phyloP scores from a whole-genome alignment of 2,888 invertebrate species.

The Spilosoma lubricipeda region DNA sequence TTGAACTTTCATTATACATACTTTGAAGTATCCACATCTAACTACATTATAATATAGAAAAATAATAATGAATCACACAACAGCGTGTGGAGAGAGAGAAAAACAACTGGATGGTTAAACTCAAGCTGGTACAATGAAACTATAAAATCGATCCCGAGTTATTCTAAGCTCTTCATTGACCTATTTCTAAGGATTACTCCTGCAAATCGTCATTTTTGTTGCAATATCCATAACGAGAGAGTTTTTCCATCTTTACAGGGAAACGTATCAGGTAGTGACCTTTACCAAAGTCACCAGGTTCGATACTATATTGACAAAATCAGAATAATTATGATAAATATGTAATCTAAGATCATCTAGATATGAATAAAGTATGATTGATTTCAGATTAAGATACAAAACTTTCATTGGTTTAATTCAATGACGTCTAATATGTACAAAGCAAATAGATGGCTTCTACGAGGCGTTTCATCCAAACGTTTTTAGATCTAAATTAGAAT shows the following conservation, averaged over 20 bases:
- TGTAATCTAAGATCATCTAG: not conserved
- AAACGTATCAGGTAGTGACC: not conserved
- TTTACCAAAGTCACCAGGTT: not conserved
- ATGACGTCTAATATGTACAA: not conserved
- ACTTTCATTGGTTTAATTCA: not conserved
- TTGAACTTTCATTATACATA: not conserved
- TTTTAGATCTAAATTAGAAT: slow-evolving; percentile 1
- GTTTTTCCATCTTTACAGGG: not conserved
- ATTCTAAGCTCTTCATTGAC: not conserved
- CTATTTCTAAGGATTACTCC: not conserved
- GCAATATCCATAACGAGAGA: not conserved
- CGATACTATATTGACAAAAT: not conserved
- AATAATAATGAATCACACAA: too few species aligned
- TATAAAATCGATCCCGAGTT: not conserved
- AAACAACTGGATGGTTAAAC: not conserved
- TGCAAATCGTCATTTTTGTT: not conserved
- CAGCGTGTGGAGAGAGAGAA: not conserved
- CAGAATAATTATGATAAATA: not conserved
- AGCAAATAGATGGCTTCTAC: not conserved
- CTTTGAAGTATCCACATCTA: too few species aligned
- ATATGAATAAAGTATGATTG: not conserved
- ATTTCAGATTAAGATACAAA: not conserved
- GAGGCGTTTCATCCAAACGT: not conserved
- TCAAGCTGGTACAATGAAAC: not conserved
- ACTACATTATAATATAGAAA: too few species aligned